Base-by-base conservation (phyloP, 2,113 vertebrate genomes). In the Xiphophorus maculatus region DNA sequence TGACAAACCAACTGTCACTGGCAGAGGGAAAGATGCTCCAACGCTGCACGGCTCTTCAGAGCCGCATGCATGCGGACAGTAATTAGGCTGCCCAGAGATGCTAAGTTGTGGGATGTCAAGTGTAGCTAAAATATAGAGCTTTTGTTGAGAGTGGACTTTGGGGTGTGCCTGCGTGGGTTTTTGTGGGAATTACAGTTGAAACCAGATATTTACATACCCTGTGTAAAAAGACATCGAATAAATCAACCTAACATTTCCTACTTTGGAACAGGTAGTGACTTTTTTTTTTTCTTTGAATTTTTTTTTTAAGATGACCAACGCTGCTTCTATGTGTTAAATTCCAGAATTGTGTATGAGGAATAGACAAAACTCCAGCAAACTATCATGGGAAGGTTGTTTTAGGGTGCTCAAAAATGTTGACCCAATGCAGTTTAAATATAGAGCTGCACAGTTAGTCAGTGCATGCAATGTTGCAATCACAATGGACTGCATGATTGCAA, bases 1-100 rank as follows among this genome's bases (percentile, higher is more conserved):
- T 77, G 79, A 89, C 79, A 71, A 79, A 88, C 88, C 87, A 84
- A 90, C 88, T 90, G 90, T 91, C 88, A 77, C 82, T 78, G 89
- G 84, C 91, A 90, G 89, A 89, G 74, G 87, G 86, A 89, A 83
- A 82, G 84, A 86, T 69, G 79, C 86, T 85, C 80, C 76, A 87
- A 78, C 80, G 78, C 76, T 61, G 79, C 84, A 35, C 85, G 73
- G 84, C 86, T 80, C 83, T 86, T 86, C 72, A 71, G 77, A 88
- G 85, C 81, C 11, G 66, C 77, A 70, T 77, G 69, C 54, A 37
- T 76, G 77, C 71, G 88, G 87, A 89, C 92, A 90, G 85, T 92
- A 90, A 93, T 91, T 89, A 92, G 71, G 80, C 80, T 84, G 81
- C 75, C 82, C 81, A 62, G 85, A 84, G 63, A 89, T 77, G 81